These are phyloP conservation scores for Sander lucioperca DNA, from an alignment of 2,113 vertebrate genomes.

Conservation along the genomic window DNA sequence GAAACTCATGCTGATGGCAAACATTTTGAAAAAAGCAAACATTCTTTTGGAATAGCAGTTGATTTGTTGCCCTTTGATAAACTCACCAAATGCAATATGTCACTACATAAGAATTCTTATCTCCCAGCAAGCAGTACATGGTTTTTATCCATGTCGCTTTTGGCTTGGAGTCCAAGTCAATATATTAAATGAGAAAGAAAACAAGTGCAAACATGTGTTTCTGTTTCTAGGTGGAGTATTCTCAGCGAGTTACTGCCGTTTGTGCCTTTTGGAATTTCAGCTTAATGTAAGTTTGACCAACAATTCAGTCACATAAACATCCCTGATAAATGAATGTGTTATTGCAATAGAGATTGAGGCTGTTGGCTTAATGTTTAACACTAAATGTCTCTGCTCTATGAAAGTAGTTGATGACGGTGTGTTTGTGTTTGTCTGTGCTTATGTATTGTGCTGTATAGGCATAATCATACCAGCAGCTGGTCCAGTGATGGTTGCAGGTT, in stretches of 20 bases:
- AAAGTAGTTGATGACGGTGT: background rate
- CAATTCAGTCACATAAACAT: background rate
- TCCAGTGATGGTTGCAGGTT: conserved; percentile 84
- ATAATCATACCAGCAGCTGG: conserved; percentile 73
- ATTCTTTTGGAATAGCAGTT: background rate
- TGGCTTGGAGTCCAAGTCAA: background rate
- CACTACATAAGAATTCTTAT: background rate
- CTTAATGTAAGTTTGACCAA: conserved; percentile 78
- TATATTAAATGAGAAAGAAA: background rate
- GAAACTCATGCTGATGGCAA: background rate
- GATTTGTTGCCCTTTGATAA: conserved; percentile 9
- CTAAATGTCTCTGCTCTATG: background rate
- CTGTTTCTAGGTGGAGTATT: conserved; percentile 75
- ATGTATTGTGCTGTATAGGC: conserved; percentile 58
- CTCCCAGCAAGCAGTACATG: background rate
- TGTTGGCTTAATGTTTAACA: background rate
- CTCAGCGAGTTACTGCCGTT: conserved; percentile 66
- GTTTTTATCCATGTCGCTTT: conserved; percentile 19
- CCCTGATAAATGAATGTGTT: background rate
- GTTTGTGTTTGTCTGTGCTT: conserved; percentile 31
- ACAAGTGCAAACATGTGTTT: conserved; percentile 50
- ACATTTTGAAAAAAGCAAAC: background rate
- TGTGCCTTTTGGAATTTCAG: conserved; percentile 87
- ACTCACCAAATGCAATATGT: background rate
- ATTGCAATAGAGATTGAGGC: background rate